These are phyloP conservation scores for Aphaenogaster floridana DNA, from an alignment of 1,140 invertebrate species.

Conservation along the genomic window DNA sequence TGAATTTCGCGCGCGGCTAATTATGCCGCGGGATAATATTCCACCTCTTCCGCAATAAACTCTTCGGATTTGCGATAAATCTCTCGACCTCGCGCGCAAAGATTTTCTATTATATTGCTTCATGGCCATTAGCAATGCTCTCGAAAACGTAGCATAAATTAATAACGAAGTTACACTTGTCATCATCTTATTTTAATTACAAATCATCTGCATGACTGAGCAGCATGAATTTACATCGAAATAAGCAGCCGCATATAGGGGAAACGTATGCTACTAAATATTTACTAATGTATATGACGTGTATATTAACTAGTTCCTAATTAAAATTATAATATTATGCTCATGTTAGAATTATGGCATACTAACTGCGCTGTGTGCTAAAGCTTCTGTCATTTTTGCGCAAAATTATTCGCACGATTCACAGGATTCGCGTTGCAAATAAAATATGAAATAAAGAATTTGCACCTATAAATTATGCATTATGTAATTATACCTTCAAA, in stretches of 20 bases:
- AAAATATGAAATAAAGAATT: conserved; percentile 22
- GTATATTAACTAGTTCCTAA: conserved; percentile 43
- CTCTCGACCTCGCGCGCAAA: conserved; percentile 30
- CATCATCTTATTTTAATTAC: conserved; percentile 36
- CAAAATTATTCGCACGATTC: conserved; percentile 17
- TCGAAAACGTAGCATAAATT: conserved; percentile 44
- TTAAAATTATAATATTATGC: conserved; percentile 55
- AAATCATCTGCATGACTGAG: conserved; percentile 3
- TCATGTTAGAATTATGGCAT: not conserved
- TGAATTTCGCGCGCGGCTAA: conserved; percentile 39
- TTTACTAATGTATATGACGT: conserved; percentile 27
- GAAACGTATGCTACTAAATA: conserved; percentile 7
- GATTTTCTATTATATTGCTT: conserved; percentile 40
- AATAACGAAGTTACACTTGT: conserved; percentile 50
- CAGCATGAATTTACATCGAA: conserved; percentile 21
- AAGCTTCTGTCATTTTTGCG: conserved; percentile 1
- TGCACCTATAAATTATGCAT: not conserved
- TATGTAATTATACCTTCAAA: not conserved
- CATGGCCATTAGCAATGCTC: not conserved
- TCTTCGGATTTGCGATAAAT: conserved; percentile 51
- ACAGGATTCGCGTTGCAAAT: not conserved
- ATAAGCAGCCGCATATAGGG: conserved; percentile 2
- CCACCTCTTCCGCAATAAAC: conserved; percentile 15
- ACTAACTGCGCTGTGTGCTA: not conserved
- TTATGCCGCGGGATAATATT: conserved; percentile 50